Conservation (phyloP, 2,888 invertebrate species). For the Caprella mutica region DNA sequence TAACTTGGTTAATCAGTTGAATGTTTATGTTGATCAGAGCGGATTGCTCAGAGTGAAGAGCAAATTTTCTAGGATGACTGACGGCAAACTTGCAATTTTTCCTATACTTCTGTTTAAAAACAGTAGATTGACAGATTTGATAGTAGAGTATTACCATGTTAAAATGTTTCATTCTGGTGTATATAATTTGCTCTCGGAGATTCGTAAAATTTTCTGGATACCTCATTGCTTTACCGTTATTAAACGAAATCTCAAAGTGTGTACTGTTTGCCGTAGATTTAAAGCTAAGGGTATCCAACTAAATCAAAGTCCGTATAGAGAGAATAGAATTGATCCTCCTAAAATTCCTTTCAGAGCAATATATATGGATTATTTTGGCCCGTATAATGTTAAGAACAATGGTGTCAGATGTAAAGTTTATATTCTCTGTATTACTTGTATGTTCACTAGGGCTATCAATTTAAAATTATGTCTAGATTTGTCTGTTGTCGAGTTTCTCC, state of each 20-base stretch:
- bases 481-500: background rate
- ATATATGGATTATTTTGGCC: background rate
- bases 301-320: background rate
- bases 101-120: no score
- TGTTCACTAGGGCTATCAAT: constrained; percentile 5
- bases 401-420: background rate
- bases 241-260: background rate
- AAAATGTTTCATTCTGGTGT: background rate
- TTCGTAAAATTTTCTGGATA: constrained; percentile 5
- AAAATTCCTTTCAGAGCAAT: background rate
- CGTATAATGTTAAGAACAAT: background rate
- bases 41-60: no score
- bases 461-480: background rate
- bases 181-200: background rate
- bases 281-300: background rate
- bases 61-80: no score
- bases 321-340: background rate
- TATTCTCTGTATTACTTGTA: constrained; percentile 1
- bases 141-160: no score
- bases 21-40: no score
- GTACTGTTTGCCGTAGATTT: background rate
- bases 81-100: no score
- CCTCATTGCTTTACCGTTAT: background rate
- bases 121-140: no score
- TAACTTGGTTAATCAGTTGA: no score